Percentiles rank a stretch among this genome's conserved stretches.
Conservation (phyloP, 2,797 vertebrate species). For the Myioborus miniatus region DNA sequence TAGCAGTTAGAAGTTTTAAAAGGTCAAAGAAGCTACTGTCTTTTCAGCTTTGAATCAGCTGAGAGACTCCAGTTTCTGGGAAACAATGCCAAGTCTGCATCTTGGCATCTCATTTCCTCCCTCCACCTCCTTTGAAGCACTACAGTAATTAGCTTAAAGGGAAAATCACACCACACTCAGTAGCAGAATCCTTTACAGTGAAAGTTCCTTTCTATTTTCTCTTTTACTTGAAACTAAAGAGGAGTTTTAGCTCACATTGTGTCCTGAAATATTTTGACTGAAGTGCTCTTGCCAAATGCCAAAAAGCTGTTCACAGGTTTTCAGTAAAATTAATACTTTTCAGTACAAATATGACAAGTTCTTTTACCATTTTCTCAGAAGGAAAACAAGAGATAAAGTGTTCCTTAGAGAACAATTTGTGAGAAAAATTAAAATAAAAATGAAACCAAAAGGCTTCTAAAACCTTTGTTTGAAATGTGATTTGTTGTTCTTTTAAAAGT, state of each 20-base stretch:
- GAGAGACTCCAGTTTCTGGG: slow-evolving; percentile 57
- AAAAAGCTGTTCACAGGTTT: not conserved
- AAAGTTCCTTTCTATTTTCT: slow-evolving; percentile 39
- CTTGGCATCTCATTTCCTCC: slow-evolving; percentile 37
- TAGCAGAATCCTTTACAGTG: not conserved
- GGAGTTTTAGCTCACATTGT: not conserved
- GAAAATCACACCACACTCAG: slow-evolving; percentile 7
- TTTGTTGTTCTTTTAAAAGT: not conserved
- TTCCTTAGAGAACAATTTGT: not conserved
- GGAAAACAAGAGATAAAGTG: not conserved
- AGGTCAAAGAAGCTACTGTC: slow-evolving; percentile 72
- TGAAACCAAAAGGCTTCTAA: not conserved
- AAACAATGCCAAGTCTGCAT: slow-evolving; percentile 57
- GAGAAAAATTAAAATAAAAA: not conserved
- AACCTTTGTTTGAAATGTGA: not conserved
- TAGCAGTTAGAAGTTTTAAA: slow-evolving; percentile 65
- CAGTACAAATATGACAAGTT: not conserved
- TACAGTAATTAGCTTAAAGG: slow-evolving; percentile 59
- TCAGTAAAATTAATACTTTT: slow-evolving; percentile 3
- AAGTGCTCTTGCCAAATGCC: not conserved
- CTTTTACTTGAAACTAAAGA: slow-evolving; percentile 8
- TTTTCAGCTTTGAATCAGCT: slow-evolving; percentile 73
- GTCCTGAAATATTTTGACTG: not conserved
- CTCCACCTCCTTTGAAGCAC: slow-evolving; percentile 29
- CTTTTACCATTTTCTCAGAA: not conserved